Conservation (phyloP, 2,888 invertebrate genomes). For the Petrolisthes cinctipes region DNA sequence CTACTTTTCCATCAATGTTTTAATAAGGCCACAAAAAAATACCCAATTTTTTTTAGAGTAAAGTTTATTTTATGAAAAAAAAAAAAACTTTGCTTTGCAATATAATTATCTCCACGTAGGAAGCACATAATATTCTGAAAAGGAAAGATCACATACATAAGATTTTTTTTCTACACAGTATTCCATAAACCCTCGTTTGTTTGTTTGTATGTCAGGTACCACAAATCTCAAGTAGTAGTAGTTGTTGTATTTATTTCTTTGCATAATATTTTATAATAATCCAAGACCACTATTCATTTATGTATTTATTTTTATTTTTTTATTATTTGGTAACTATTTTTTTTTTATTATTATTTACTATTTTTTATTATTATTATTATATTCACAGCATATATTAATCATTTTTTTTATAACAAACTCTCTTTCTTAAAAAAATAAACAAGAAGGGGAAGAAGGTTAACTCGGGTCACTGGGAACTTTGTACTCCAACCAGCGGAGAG, state of each 20-base stretch:
- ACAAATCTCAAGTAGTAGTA: too few species aligned
- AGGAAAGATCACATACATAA: slow-evolving; percentile 55
- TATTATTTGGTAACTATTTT: neutral
- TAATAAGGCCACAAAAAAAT: neutral
- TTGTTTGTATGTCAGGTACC: too few species aligned
- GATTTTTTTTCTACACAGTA: slow-evolving; percentile 18
- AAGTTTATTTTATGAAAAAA: neutral
- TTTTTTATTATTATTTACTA: slow-evolving; percentile 6
- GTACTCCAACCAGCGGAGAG: slow-evolving; percentile 41
- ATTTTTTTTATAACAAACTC: slow-evolving; percentile 51
- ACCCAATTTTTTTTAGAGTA: neutral
- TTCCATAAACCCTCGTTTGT: neutral
- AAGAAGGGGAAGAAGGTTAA: slow-evolving; percentile 5
- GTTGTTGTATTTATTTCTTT: too few species aligned
- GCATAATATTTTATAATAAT: too few species aligned
- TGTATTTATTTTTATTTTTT: too few species aligned
- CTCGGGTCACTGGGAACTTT: slow-evolving; percentile 39
- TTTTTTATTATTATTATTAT: neutral
- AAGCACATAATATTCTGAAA: slow-evolving; percentile 52
- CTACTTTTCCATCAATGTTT: too few species aligned
- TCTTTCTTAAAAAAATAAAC: slow-evolving; percentile 58
- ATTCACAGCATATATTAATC: slow-evolving; percentile 34
- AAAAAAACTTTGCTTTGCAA: slow-evolving; percentile 19
- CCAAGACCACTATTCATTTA: too few species aligned
- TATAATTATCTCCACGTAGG: slow-evolving; percentile 46